These are phyloP conservation scores for Clarias magur DNA, from an alignment of 2,113 vertebrate species.

Conservation along the genomic window DNA sequence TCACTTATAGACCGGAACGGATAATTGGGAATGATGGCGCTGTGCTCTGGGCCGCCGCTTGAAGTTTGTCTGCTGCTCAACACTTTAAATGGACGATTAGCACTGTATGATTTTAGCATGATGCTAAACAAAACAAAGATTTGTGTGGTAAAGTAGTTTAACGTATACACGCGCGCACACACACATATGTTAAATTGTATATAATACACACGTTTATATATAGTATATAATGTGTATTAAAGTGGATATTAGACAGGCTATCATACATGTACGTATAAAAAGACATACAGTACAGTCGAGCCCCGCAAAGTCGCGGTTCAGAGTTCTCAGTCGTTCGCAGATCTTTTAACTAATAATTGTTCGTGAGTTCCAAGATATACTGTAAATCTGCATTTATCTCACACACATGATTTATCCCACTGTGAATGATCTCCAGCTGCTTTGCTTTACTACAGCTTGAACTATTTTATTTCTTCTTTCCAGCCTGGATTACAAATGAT, in stretches of 20 bases:
- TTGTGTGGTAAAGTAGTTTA: neutral
- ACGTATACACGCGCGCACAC: no score
- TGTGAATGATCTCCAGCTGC: neutral
- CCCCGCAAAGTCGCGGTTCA: no score
- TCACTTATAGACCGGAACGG: conserved; percentile 41
- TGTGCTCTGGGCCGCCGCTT: conserved; percentile 25
- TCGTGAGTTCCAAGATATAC: no score
- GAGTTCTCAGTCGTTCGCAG: no score
- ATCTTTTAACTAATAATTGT: no score
- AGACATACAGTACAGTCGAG: no score
- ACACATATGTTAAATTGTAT: no score
- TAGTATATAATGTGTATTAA: no score
- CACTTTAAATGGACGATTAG: conserved; percentile 34
- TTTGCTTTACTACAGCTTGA: neutral
- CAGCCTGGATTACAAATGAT: neutral
- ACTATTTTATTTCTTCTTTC: neutral
- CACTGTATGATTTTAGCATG: neutral
- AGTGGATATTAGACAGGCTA: no score
- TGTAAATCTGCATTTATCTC: neutral
- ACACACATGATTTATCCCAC: neutral
- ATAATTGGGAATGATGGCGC: conserved; percentile 46
- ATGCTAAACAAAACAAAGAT: neutral
- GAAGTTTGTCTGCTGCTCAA: conserved; percentile 21
- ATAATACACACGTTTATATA: no score
- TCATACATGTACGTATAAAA: no score